Conservation (phyloP, 2,888 invertebrate species). For the Cryptus armator region DNA sequence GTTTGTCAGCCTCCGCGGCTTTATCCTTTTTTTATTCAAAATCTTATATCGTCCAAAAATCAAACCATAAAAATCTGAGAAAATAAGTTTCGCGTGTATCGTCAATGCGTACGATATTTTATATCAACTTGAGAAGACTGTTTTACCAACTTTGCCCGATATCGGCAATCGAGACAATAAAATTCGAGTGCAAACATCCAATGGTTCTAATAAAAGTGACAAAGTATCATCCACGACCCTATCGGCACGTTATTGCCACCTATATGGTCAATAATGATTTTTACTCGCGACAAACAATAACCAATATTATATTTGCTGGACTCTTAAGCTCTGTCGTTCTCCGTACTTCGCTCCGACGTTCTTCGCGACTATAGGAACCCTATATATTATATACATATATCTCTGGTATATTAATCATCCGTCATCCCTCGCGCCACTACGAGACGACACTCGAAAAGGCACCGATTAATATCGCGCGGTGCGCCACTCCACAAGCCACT, state of each 20-base stretch:
- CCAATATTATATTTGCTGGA: conserved; percentile 70
- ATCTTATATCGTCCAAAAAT: too few relatives aligned
- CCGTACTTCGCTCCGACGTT: background rate
- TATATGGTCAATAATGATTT: conserved; percentile 39
- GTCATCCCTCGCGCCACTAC: background rate
- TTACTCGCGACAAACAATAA: conserved; percentile 27
- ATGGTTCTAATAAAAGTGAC: conserved; percentile 18
- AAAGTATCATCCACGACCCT: conserved; percentile 24
- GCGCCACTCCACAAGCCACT: conserved; percentile 10
- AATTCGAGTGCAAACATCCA: background rate
- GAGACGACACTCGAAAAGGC: conserved; percentile 17
- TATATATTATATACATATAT: background rate
- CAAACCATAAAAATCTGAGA: too few relatives aligned
- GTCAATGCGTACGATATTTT: too few relatives aligned
- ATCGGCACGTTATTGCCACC: conserved; percentile 19
- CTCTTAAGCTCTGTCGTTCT: conserved; percentile 67
- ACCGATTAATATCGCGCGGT: conserved; percentile 7
- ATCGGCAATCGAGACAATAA: background rate
- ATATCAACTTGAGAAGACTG: too few relatives aligned
- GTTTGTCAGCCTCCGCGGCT: too few relatives aligned
- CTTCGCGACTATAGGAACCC: background rate
- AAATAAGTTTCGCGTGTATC: too few relatives aligned
- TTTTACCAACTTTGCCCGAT: background rate
- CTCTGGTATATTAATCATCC: conserved; percentile 1
- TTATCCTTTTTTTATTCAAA: too few relatives aligned